Percentiles rank a stretch among this genome's conserved stretches.
These are phyloP conservation scores for Cardiocondyla obscurior DNA, from an alignment of 1,140 invertebrate species.

Conservation along the genomic window DNA sequence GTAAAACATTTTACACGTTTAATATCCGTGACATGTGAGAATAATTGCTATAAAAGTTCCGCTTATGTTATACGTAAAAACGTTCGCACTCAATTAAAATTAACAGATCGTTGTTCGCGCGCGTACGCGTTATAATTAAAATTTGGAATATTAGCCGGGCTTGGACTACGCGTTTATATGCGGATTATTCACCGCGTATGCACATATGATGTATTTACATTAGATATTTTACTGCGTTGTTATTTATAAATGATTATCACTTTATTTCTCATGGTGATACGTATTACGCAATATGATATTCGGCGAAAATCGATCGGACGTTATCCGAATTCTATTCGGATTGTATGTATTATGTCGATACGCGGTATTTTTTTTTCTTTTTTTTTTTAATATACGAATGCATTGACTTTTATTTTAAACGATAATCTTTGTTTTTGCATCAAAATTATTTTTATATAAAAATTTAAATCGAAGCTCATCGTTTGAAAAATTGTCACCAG, in stretches of 20 bases:
- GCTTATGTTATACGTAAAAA: background rate
- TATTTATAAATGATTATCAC: background rate
- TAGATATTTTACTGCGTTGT: conserved; percentile 11
- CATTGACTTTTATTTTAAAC: conserved; percentile 17
- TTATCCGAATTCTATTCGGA: background rate
- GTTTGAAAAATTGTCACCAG: background rate
- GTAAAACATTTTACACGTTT: conserved; percentile 5
- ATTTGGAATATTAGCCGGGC: background rate
- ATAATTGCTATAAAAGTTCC: conserved; percentile 6
- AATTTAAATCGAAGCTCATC: background rate
- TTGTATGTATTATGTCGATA: conserved; percentile 18
- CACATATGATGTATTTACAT: background rate
- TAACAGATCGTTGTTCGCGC: conserved; percentile 1
- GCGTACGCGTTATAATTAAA: background rate
- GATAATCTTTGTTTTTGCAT: conserved; percentile 1
- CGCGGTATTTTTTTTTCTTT: conserved; percentile 22
- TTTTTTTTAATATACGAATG: background rate
- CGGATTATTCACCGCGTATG: background rate
- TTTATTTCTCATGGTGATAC: conserved; percentile 1
- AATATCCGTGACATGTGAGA: conserved; percentile 1
- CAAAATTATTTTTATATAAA: too few species aligned
- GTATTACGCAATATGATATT: background rate
- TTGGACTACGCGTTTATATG: background rate
- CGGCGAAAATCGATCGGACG: background rate
- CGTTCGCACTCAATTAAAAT: background rate